phyloP scores from a whole-genome alignment of 2,888 invertebrate species.

The Caenorhabditis becei region DNA sequence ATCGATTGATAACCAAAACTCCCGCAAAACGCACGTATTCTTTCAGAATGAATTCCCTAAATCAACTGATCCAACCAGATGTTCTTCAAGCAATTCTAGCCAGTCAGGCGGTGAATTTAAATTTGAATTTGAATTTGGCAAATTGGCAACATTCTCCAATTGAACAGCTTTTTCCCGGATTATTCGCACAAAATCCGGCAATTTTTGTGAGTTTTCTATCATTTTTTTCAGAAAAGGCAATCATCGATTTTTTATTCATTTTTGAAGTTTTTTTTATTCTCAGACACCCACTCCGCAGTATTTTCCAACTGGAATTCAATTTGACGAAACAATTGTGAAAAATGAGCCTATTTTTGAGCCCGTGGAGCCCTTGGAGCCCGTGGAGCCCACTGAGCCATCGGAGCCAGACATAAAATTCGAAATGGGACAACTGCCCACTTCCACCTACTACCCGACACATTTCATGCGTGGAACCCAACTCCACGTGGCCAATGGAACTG shows the following conservation, averaged over 20 bases:
- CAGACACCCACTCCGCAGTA: too few species aligned
- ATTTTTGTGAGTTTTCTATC: too few species aligned
- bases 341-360: too few species aligned
- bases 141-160: neutral
- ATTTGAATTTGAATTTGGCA: too few species aligned
- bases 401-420: conserved; percentile 41
- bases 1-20: conserved; percentile 2
- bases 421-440: conserved; percentile 59
- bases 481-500: conserved; percentile 33
- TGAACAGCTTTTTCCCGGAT: too few species aligned
- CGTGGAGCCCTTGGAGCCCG: neutral
- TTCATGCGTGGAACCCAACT: conserved; percentile 65
- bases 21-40: conserved; percentile 18
- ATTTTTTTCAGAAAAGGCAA: too few species aligned
- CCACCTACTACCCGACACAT: conserved; percentile 66
- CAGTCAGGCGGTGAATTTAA: conserved; percentile 9
- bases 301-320: too few species aligned
- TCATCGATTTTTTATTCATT: too few species aligned
- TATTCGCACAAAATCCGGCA: too few species aligned
- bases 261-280: too few species aligned
- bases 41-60: conserved; percentile 8
- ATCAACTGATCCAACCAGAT: conserved; percentile 9
- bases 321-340: too few species aligned
- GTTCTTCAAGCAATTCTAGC: conserved; percentile 21
- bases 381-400: neutral